Evolutionary conservation across 2,797 vertebrate genomes (phyloP).

Genomic region (Spondyliosoma cantharus): DNA sequence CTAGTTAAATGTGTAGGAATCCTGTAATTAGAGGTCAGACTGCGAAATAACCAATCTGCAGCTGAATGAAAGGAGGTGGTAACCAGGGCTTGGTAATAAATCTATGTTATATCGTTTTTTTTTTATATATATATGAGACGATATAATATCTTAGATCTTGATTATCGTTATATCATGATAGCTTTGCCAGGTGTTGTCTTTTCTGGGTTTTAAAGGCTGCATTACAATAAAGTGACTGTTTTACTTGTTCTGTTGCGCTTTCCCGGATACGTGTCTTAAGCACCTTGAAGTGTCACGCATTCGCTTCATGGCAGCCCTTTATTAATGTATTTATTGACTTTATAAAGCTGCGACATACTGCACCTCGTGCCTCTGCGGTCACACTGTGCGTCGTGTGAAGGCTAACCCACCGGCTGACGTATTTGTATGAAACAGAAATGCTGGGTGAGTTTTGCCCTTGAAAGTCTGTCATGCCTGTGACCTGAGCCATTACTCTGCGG

Average conservation of each 20-base stretch:
- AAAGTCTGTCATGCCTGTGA: conserved; percentile 66
- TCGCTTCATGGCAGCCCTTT: conserved; percentile 36
- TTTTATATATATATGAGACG: no score
- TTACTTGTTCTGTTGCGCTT: no score
- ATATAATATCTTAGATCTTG: no score
- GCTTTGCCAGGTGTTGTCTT: no score
- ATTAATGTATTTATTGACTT: conserved; percentile 53
- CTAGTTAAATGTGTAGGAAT: conserved; percentile 29
- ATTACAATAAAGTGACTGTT: no score
- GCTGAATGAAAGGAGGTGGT: conserved; percentile 25
- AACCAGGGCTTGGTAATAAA: not conserved
- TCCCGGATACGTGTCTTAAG: conserved; percentile 12
- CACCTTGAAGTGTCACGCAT: conserved; percentile 24
- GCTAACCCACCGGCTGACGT: conserved; percentile 33
- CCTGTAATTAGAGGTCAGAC: conserved; percentile 48
- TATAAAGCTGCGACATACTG: conserved; percentile 34
- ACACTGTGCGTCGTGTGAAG: conserved; percentile 18
- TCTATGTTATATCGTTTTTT: no score
- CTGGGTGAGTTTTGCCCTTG: conserved; percentile 68
- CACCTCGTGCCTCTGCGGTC: conserved; percentile 30
- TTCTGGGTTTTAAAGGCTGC: no score
- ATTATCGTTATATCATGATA: no score
- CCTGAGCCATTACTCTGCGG: conserved; percentile 65
- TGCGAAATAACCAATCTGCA: conserved; percentile 44
- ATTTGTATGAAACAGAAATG: conserved; percentile 58